These are phyloP conservation scores for Andricus curvator DNA, from an alignment of 2,888 invertebrate genomes.

Conservation along the genomic window DNA sequence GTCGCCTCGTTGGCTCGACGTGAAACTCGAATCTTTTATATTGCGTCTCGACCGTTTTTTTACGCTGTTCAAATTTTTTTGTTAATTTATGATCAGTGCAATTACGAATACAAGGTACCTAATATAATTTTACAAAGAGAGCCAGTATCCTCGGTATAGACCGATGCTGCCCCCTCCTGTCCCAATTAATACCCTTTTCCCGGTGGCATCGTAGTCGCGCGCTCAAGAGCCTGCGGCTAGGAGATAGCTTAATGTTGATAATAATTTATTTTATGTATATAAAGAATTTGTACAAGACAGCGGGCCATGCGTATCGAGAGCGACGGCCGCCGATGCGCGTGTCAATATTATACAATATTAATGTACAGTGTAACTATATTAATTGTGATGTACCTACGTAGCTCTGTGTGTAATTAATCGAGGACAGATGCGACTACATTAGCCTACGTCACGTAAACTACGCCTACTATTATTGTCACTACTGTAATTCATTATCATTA, in stretches of 20 bases:
- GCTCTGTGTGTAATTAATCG: constrained; percentile 66
- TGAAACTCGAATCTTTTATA: constrained; percentile 48
- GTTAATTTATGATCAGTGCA: constrained; percentile 76
- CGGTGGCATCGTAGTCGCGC: constrained; percentile 46
- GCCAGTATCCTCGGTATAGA: constrained; percentile 76
- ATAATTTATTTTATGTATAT: constrained; percentile 78
- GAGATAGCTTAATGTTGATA: constrained; percentile 77
- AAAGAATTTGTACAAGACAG: constrained; percentile 74
- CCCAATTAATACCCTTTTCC: constrained; percentile 20
- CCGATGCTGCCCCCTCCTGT: constrained; percentile 46
- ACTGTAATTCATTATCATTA: constrained; percentile 52
- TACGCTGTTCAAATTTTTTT: constrained; percentile 54
- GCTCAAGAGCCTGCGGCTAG: constrained; percentile 61
- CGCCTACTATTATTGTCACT: constrained; percentile 57
- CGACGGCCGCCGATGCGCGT: constrained; percentile 58
- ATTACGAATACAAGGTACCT: constrained; percentile 77
- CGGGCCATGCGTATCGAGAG: constrained; percentile 61
- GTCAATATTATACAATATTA: constrained; percentile 68
- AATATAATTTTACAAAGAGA: constrained; percentile 77
- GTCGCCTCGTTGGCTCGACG: constrained; percentile 69
- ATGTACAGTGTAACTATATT: constrained; percentile 78
- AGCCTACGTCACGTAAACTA: constrained; percentile 22
- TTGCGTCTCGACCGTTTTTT: constrained; percentile 33
- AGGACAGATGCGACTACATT: constrained; percentile 55
- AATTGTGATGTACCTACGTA: constrained; percentile 77